Percentiles rank a stretch among this genome's conserved stretches.
Conservation (phyloP, 2,797 vertebrate genomes). For the Uromys caudimaculatus region DNA sequence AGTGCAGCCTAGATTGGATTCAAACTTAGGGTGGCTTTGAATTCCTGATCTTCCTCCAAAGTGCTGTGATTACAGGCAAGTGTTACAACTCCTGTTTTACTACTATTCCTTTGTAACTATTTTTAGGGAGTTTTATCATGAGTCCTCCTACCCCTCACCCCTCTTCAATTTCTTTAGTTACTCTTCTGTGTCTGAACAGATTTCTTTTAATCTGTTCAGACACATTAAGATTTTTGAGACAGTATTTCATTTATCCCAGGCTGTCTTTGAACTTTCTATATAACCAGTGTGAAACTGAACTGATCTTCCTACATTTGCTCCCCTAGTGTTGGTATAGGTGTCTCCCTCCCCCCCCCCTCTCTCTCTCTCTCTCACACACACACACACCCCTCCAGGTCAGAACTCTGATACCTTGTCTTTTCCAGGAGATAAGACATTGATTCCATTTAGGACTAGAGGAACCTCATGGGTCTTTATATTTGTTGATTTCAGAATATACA, state of each 20-base stretch:
- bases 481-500: conserved; percentile 34
- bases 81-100: neutral
- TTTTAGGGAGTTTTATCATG: neutral
- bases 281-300: neutral
- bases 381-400: neutral
- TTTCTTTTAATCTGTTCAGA: neutral
- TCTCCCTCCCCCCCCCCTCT: no score
- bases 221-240: neutral
- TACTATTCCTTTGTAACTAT: neutral
- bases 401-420: neutral
- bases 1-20: neutral
- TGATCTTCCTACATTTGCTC: neutral
- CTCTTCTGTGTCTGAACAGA: neutral
- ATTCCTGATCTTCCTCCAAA: neutral
- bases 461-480: neutral
- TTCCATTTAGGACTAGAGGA: neutral
- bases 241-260: neutral
- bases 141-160: neutral
- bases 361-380: neutral
- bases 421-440: neutral
- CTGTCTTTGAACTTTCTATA: neutral
- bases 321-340: neutral
- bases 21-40: neutral
- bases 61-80: neutral
- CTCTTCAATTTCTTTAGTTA: neutral